Percentiles rank a stretch among this genome's conserved stretches.
These are phyloP conservation scores for Drosophila heteroneura DNA, from an alignment of 2,888 invertebrate genomes.

Conservation along the genomic window DNA sequence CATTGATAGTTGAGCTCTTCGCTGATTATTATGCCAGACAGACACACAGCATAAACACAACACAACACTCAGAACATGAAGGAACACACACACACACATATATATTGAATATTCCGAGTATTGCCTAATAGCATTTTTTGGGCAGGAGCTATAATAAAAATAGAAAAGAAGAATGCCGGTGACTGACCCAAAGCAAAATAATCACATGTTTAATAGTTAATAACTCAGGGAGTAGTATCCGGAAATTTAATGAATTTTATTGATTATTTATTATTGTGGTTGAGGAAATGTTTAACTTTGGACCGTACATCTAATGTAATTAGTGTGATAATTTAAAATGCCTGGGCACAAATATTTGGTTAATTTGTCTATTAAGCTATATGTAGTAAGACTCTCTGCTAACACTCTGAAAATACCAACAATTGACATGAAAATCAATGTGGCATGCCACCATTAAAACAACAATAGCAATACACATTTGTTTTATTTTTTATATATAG, in stretches of 20 bases:
- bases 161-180: constrained; percentile 14
- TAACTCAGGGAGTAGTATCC: constrained; percentile 30
- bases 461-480: constrained; percentile 23
- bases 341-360: background rate
- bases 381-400: background rate
- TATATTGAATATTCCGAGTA: constrained; percentile 16
- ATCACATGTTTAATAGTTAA: constrained; percentile 36
- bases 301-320: constrained; percentile 27
- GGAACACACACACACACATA: constrained; percentile 13
- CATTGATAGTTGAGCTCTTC: constrained; percentile 24
- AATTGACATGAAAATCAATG: constrained; percentile 17
- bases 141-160: constrained; percentile 19
- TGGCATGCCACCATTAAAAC: constrained; percentile 17
- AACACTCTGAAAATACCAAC: background rate
- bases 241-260: constrained; percentile 44
- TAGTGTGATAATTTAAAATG: constrained; percentile 17
- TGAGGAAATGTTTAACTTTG: constrained; percentile 27
- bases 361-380: background rate
- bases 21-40: constrained; percentile 38
- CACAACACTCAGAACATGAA: background rate
- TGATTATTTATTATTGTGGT: constrained; percentile 36
- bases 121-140: constrained; percentile 11
- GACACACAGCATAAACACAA: constrained; percentile 13
- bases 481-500: background rate
- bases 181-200: constrained; percentile 27